A percentile compares a stretch with the other conserved stretches of the same genome.
Conservation (phyloP, 1,140 invertebrate genomes). For the Hycleus phaleratus region DNA sequence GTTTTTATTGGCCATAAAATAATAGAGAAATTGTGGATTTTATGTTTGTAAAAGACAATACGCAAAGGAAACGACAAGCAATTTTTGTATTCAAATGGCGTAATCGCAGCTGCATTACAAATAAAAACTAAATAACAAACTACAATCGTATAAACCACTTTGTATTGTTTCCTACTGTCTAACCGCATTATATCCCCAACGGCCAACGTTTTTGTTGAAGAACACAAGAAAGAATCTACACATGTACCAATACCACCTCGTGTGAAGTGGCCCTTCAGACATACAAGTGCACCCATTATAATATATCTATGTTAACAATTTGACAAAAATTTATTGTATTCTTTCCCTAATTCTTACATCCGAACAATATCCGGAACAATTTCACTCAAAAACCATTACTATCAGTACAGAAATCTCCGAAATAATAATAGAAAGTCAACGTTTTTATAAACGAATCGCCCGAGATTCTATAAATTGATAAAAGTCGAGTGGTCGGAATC, state of each 20-base stretch:
- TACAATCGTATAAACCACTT: conserved; percentile 23
- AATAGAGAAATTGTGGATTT: too few species aligned
- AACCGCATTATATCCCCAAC: conserved; percentile 23
- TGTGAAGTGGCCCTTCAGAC: conserved; percentile 10
- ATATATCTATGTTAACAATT: conserved; percentile 26
- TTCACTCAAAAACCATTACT: conserved; percentile 15
- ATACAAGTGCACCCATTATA: conserved; percentile 20
- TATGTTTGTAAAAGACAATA: too few species aligned
- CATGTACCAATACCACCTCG: conserved; percentile 10
- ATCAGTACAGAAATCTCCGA: neutral
- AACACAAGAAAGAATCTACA: conserved; percentile 13
- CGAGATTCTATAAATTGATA: conserved; percentile 16
- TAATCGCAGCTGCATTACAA: conserved; percentile 21
- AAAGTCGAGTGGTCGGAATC: conserved; percentile 10
- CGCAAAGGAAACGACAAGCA: conserved; percentile 4
- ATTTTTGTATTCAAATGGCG: conserved; percentile 11
- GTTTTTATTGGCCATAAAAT: too few species aligned
- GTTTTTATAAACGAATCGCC: conserved; percentile 15
- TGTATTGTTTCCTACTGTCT: conserved; percentile 24
- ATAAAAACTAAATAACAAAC: conserved; percentile 9
- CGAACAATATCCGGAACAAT: conserved; percentile 10
- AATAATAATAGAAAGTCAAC: conserved; percentile 18
- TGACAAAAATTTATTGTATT: conserved; percentile 26
- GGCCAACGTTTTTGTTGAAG: conserved; percentile 11
- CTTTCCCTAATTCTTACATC: neutral